Conservation (phyloP, 1,140 invertebrate species). For the Temnothorax nylanderi region DNA sequence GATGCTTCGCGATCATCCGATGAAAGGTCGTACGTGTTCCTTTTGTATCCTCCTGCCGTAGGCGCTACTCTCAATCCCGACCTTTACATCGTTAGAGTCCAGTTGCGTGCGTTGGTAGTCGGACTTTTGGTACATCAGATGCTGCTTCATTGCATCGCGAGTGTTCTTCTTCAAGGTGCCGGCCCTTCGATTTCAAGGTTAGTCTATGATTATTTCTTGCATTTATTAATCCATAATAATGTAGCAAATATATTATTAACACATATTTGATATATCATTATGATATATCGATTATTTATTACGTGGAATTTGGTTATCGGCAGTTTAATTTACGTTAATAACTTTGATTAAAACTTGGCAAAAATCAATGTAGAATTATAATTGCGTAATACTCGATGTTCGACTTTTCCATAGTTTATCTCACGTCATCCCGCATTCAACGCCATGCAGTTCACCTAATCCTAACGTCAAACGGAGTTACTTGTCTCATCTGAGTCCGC, state of each 20-base stretch:
- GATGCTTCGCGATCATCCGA: constrained; percentile 84
- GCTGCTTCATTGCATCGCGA: constrained; percentile 95
- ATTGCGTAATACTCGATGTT: not conserved
- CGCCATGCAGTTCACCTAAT: constrained; percentile 86
- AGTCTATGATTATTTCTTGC: not conserved
- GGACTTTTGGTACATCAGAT: constrained; percentile 96
- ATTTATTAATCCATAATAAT: not conserved
- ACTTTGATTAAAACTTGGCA: not conserved
- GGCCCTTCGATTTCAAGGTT: constrained; percentile 86
- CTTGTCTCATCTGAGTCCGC: constrained; percentile 65
- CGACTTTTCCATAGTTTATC: constrained; percentile 79
- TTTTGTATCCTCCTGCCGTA: constrained; percentile 93
- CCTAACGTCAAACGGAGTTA: constrained; percentile 49
- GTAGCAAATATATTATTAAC: not conserved
- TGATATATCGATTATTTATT: not conserved
- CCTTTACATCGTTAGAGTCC: constrained; percentile 92
- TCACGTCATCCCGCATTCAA: constrained; percentile 81
- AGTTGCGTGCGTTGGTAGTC: constrained; percentile 94
- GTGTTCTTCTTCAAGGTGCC: constrained; percentile 91
- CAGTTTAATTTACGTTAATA: not conserved
- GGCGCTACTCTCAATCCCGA: constrained; percentile 91
- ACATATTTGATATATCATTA: not conserved
- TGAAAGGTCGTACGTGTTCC: constrained; percentile 95
- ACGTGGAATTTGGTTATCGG: not conserved
- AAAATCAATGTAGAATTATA: not conserved